These are phyloP conservation scores for Cephus spinipes DNA, from an alignment of 2,888 invertebrate genomes.

Conservation along the genomic window DNA sequence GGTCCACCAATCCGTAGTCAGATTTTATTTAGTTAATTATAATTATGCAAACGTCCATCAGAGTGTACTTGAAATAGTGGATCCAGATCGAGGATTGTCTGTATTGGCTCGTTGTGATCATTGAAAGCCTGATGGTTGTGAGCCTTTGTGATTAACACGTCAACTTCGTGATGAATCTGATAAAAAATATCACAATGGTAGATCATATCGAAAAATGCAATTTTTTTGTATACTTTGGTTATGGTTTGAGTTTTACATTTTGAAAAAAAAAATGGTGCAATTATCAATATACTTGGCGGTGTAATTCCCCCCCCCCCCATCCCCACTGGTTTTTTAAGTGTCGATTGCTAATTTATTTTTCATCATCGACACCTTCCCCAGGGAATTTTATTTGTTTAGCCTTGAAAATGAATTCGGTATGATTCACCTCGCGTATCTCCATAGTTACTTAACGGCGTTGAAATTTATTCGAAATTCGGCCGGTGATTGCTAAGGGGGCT, in stretches of 20 bases:
- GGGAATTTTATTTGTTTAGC: background rate
- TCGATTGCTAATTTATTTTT: background rate
- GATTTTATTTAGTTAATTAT: conserved; percentile 28
- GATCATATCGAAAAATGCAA: background rate
- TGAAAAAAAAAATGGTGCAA: background rate
- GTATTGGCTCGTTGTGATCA: background rate
- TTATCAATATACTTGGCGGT: background rate
- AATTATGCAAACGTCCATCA: conserved; percentile 29
- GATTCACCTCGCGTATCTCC: background rate
- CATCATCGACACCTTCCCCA: background rate
- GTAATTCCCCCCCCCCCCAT: too few relatives aligned
- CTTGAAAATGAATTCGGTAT: background rate
- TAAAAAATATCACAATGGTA: background rate
- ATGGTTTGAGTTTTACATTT: too few relatives aligned
- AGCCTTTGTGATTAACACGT: background rate
- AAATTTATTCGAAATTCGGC: background rate
- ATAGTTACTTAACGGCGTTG: background rate
- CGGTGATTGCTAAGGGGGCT: background rate
- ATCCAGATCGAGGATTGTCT: conserved; percentile 20
- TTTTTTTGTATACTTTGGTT: background rate
- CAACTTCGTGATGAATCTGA: background rate
- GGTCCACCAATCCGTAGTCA: background rate
- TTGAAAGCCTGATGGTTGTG: background rate
- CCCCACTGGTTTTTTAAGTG: background rate
- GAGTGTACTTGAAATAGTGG: conserved; percentile 24